These are phyloP conservation scores for Xestia ashworthii DNA, from an alignment of 2,888 invertebrate genomes.

Conservation along the genomic window DNA sequence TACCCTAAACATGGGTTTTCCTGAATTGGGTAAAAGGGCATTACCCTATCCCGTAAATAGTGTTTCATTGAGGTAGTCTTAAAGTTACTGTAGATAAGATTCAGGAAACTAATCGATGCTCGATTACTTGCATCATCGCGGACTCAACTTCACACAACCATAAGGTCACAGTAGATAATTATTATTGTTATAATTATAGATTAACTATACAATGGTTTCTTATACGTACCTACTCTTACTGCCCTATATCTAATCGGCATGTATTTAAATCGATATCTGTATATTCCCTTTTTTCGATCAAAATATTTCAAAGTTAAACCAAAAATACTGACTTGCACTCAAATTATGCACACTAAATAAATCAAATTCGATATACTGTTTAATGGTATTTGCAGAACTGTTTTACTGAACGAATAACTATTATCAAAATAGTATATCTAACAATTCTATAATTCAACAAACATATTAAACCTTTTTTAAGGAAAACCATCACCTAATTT, in stretches of 20 bases:
- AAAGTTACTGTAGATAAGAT: background rate
- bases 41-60: background rate
- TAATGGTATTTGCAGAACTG: no score
- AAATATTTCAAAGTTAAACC: no score
- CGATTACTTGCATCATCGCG: background rate
- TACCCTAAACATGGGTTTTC: background rate
- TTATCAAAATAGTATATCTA: no score
- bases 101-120: background rate
- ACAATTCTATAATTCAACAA: no score
- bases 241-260: background rate
- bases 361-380: no score
- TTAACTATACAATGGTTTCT: conserved; percentile 23
- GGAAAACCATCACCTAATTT: no score
- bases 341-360: no score
- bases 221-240: conserved; percentile 1
- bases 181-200: conserved; percentile 27
- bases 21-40: background rate
- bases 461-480: no score
- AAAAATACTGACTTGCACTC: no score
- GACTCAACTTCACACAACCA: background rate
- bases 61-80: background rate
- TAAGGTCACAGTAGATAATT: conserved; percentile 42
- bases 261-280: no score
- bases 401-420: no score
- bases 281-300: no score